phyloP scores from a whole-genome alignment of 2,113 vertebrate genomes.

The Psophia crepitans region DNA sequence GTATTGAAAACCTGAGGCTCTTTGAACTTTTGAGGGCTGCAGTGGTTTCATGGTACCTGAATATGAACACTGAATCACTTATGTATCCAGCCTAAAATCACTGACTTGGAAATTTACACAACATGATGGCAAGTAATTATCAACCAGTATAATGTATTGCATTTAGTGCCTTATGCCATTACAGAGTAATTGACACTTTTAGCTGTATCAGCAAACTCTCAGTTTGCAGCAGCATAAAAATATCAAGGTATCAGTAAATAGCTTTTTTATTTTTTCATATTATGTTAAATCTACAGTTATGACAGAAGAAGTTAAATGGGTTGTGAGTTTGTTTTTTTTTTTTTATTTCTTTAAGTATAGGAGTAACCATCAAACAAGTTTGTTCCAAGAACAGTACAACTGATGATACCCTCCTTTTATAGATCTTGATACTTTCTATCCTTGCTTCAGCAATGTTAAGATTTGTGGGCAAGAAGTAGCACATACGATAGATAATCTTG shows the following conservation, averaged over 20 bases:
- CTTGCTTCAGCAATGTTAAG: not conserved
- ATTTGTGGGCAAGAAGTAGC: not conserved
- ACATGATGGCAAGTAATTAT: not conserved
- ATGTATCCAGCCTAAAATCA: not conserved
- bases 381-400: not conserved
- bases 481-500: not conserved
- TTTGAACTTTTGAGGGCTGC: not conserved
- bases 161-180: not conserved
- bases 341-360: not conserved
- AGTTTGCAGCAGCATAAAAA: not conserved
- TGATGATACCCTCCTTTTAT: not conserved
- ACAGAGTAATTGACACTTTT: not conserved
- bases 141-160: not conserved
- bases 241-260: not conserved
- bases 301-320: not conserved
- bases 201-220: not conserved
- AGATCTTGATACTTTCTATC: not conserved
- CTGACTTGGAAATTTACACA: not conserved
- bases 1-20: not conserved
- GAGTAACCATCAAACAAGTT: not conserved
- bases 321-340: not conserved
- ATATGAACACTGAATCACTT: not conserved
- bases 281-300: not conserved
- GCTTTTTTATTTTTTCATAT: not conserved
- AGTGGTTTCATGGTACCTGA: not conserved